These are phyloP conservation scores for Drosophila subobscura DNA, from an alignment of 1,140 invertebrate genomes.

Conservation along the genomic window DNA sequence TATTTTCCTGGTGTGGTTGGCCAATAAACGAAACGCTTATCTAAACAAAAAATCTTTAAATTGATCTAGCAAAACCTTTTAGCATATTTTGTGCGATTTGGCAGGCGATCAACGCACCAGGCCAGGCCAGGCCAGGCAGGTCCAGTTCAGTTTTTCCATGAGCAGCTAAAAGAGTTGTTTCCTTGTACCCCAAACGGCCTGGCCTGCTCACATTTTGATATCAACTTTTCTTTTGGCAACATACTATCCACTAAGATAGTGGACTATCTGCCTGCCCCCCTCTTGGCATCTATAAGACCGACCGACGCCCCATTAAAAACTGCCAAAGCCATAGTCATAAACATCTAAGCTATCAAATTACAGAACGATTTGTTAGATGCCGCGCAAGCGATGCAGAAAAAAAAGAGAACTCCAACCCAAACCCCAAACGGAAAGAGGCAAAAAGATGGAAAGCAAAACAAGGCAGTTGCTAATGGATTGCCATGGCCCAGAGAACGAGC, in stretches of 20 bases:
- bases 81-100: conserved; percentile 82
- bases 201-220: conserved; percentile 17
- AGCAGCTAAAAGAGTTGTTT: conserved; percentile 49
- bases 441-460: conserved; percentile 39
- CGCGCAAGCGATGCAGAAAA: conserved; percentile 56
- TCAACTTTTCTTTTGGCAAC: conserved; percentile 43
- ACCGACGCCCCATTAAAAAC: conserved; percentile 72
- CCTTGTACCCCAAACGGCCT: conserved; percentile 27
- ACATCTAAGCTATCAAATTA: conserved; percentile 82
- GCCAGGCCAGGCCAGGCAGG: conserved; percentile 21
- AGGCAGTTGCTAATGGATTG: conserved; percentile 58
- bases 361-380: conserved; percentile 82
- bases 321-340: conserved; percentile 75
- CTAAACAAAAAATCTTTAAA: conserved; percentile 81
- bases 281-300: conserved; percentile 18
- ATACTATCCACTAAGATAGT: conserved; percentile 22
- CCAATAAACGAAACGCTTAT: conserved; percentile 77
- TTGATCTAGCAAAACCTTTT: conserved; percentile 82
- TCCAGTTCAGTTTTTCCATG: conserved; percentile 55
- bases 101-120: conserved; percentile 61
- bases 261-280: conserved; percentile 15
- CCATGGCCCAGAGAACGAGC: conserved; percentile 4
- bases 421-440: conserved; percentile 23
- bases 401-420: conserved; percentile 22
- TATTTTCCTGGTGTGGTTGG: conserved; percentile 68